Evolutionary conservation across 2,888 invertebrate genomes (phyloP).

Genomic region (Synanthedon myopaeformis): DNA sequence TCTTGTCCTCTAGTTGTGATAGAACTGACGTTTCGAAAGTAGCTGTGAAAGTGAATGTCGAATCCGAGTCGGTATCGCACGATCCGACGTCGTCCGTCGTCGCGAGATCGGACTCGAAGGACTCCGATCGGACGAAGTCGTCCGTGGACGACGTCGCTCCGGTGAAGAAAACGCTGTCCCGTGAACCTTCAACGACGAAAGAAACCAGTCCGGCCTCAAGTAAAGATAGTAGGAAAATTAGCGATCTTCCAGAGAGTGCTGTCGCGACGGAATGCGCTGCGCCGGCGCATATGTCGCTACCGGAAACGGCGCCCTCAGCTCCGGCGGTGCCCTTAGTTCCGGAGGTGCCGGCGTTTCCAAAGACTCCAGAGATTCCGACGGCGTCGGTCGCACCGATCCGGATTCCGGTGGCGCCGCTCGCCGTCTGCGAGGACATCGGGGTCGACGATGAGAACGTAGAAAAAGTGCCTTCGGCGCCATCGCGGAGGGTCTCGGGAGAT

Average conservation of each 20-base stretch:
- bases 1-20: conserved; percentile 15
- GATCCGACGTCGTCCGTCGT: conserved; percentile 10
- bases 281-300: neutral
- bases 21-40: conserved; percentile 22
- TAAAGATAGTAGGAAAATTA: conserved; percentile 29
- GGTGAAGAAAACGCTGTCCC: conserved; percentile 15
- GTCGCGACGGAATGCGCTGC: conserved; percentile 10
- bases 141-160: conserved; percentile 23
- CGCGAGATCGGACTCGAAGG: conserved; percentile 16
- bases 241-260: conserved; percentile 24
- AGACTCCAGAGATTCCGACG: conserved; percentile 4
- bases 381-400: conserved; percentile 5
- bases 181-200: conserved; percentile 33
- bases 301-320: neutral
- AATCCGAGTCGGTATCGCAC: conserved; percentile 14
- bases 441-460: conserved; percentile 75
- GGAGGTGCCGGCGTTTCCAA: conserved; percentile 8
- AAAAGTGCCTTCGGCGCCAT: conserved; percentile 60
- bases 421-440: conserved; percentile 77
- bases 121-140: conserved; percentile 24
- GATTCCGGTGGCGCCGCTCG: conserved; percentile 72
- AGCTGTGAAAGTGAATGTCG: conserved; percentile 12
- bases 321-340: conserved; percentile 8
- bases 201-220: conserved; percentile 34
- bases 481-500: conserved; percentile 31